Base-by-base conservation (phyloP, 2,797 vertebrate species). In the Lithobates sylvaticus region DNA sequence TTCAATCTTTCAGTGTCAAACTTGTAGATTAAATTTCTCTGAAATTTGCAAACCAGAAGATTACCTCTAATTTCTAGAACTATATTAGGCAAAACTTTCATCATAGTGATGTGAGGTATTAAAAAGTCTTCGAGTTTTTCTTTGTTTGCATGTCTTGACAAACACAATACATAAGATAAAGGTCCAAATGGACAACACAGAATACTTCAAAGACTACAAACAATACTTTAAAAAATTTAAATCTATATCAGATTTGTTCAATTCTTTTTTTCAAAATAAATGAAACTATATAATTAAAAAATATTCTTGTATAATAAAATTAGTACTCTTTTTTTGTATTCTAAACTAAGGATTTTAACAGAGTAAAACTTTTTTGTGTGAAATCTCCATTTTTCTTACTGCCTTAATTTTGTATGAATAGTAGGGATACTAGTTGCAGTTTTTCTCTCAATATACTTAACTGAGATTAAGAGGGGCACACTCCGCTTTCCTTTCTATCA, bases 131-230 rank as follows among this genome's bases (percentile, higher is more conserved):
- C 88, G 89, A 92, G 70, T 3, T 88, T 93, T 90, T 58, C 16
- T 61, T 61, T 61, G 21, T 61, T 61, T 61, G 54, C 8, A 23
- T 90, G 26, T 29, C 26, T 89, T 89, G 90, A 95, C 93, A 89
- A 92, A 93, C 93, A 93, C 89, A 91, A 93, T 90, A 84, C 92
- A 93, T 92, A 93, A 90, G 91, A 84, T 26, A 90, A 76, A 92
- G 90, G 90, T 87, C 86, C 92, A 90, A 93, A 91, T 0, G 89
- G 92, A 95, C 93, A 92, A 83, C 0, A 93, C 92, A 92, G 91
- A 95, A 94, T 88, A 68, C 89, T 88, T 93, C 92, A 90, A 92
- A 73, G 69, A 86, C 84, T 80, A 87, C 76, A 72, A 84, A 84
- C 76, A 84, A 83, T 78, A 89, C 86, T 92, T 82, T 81, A 91